phyloP scores from a whole-genome alignment of 2,888 invertebrate genomes.

The Drosophila lacicola region DNA sequence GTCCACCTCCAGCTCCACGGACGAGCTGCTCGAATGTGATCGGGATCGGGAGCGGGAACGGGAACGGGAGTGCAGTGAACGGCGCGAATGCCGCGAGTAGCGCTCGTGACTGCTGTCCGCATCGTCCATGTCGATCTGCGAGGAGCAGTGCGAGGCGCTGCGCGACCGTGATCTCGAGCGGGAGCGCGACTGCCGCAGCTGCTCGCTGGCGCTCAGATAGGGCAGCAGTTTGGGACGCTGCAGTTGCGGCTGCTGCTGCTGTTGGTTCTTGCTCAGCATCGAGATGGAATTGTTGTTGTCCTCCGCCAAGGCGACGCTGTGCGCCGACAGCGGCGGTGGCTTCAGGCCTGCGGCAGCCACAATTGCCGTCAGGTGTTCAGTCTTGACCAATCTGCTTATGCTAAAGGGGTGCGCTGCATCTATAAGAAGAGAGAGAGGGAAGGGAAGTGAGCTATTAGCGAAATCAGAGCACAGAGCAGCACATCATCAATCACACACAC shows the following conservation, averaged over 20 bases:
- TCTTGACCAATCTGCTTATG: conserved; percentile 90
- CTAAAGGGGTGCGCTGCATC: conserved; percentile 93
- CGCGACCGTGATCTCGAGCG: conserved; percentile 76
- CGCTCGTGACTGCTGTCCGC: conserved; percentile 66
- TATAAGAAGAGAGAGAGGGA: conserved; percentile 84
- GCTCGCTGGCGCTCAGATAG: conserved; percentile 84
- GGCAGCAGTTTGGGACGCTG: conserved; percentile 86
- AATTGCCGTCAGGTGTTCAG: conserved; percentile 85
- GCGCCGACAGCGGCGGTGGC: conserved; percentile 73
- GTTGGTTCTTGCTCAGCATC: conserved; percentile 83
- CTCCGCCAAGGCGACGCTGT: conserved; percentile 56
- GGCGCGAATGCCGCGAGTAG: conserved; percentile 68
- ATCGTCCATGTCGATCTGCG: conserved; percentile 82
- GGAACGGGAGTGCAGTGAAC: conserved; percentile 74
- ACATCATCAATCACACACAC: conserved; percentile 68
- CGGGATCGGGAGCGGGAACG: conserved; percentile 70
- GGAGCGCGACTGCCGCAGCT: conserved; percentile 77
- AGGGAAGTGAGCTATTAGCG: conserved; percentile 34
- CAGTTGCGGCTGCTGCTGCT: conserved; percentile 58
- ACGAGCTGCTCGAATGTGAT: conserved; percentile 85
- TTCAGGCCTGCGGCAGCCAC: conserved; percentile 85
- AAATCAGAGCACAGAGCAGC: conserved; percentile 63
- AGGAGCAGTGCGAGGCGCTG: conserved; percentile 77
- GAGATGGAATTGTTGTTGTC: conserved; percentile 83
- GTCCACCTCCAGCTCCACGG: conserved; percentile 91